Conservation (phyloP, 1,140 invertebrate genomes). For the Cotesia vestalis region DNA sequence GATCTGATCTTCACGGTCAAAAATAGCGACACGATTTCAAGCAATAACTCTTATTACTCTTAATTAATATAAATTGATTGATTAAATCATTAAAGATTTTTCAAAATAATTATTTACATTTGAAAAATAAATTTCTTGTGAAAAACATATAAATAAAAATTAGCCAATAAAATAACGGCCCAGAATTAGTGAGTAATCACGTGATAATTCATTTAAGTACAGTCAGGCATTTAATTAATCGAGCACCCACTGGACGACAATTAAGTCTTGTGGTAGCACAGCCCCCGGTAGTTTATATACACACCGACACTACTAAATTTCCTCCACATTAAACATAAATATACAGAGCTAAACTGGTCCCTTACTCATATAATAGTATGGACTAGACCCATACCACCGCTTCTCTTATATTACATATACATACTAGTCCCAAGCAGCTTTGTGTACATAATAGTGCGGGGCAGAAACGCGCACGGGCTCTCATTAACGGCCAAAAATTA, state of each 20-base stretch:
- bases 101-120: no score
- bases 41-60: no score
- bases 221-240: conserved; percentile 38
- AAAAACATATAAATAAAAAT: no score
- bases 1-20: no score
- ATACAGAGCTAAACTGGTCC: no score
- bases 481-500: conserved; percentile 42
- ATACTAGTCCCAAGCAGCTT: not conserved
- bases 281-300: conserved; percentile 1
- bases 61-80: no score
- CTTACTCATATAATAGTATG: not conserved
- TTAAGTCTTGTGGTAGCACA: conserved; percentile 30
- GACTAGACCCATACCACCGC: not conserved
- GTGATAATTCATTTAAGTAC: conserved; percentile 13
- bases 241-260: conserved; percentile 40
- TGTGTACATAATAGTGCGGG: not conserved
- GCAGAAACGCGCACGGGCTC: conserved; percentile 4
- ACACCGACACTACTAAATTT: conserved; percentile 1
- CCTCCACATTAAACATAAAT: not conserved
- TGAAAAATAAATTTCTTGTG: no score
- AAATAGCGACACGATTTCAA: no score
- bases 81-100: no score
- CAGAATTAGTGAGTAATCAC: no score
- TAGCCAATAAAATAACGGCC: no score
- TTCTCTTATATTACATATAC: not conserved